Conservation (phyloP, 2,113 vertebrate species). For the Lophochroa leadbeateri region DNA sequence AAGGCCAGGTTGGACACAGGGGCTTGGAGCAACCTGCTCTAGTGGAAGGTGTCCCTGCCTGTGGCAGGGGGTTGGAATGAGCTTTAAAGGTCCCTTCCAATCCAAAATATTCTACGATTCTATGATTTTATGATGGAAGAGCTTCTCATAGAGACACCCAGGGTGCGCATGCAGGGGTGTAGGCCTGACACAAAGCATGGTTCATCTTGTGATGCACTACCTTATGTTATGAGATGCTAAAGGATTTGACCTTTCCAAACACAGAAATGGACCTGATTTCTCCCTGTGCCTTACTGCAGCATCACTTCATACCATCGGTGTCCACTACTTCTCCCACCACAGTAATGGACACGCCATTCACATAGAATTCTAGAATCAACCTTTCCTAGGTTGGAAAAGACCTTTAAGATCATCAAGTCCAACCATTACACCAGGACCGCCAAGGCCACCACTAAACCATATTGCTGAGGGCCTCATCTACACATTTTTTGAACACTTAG, state of each 20-base stretch:
- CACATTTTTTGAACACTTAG: neutral
- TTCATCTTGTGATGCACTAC: neutral
- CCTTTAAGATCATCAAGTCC: neutral
- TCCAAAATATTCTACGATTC: neutral
- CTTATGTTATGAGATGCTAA: neutral
- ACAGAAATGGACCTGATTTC: neutral
- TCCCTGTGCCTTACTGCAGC: neutral
- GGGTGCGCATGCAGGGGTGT: neutral
- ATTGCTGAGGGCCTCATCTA: neutral
- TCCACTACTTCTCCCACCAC: neutral
- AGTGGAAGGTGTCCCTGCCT: neutral
- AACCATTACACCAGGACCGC: neutral
- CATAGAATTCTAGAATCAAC: neutral
- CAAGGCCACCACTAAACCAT: neutral
- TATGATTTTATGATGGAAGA: neutral
- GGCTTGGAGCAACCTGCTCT: neutral
- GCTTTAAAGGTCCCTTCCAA: neutral
- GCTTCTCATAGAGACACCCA: neutral
- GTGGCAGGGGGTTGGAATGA: neutral
- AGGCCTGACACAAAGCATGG: neutral
- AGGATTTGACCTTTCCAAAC: neutral
- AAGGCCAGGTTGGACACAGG: fast-evolving
- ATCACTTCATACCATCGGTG: neutral
- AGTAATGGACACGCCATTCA: neutral
- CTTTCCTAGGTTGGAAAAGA: neutral